Conservation (phyloP, 2,113 vertebrate species). For the Nycticebus coucang region DNA sequence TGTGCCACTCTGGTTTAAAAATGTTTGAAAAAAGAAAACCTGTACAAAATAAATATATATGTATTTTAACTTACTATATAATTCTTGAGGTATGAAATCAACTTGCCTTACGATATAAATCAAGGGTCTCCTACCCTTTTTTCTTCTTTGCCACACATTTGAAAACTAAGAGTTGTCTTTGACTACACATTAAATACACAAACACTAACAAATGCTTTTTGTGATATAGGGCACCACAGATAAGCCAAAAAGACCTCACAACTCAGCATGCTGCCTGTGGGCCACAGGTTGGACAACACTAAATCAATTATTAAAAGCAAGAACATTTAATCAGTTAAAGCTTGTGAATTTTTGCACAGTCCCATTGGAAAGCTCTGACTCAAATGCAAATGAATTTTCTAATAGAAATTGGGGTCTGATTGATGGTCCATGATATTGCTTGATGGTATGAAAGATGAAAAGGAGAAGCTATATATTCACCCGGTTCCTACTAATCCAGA, state of each 20-base stretch:
- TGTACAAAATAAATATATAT: conserved; percentile 17
- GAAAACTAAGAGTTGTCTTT: too few species aligned
- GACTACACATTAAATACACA: too few species aligned
- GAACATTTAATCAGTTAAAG: not conserved
- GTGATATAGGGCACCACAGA: too few species aligned
- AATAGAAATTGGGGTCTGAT: not conserved
- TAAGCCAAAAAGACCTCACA: too few species aligned
- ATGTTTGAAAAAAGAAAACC: not conserved
- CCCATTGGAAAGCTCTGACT: not conserved
- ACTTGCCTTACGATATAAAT: not conserved
- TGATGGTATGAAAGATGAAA: not conserved
- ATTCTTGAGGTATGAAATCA: not conserved
- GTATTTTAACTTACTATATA: not conserved
- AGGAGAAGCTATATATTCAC: not conserved
- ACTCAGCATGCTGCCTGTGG: too few species aligned
- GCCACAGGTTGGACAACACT: too few species aligned
- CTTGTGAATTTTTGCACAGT: not conserved
- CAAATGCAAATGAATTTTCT: not conserved
- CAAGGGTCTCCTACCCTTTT: too few species aligned
- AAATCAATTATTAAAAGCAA: not conserved
- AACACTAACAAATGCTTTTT: too few species aligned
- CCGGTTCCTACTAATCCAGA: not conserved
- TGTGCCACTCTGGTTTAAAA: not conserved
- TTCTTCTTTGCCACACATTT: too few species aligned
- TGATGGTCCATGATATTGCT: not conserved